A percentile compares a stretch with the other conserved stretches of the same genome.
Evolutionary conservation across 2,888 invertebrate species (phyloP).

Genomic region (Steromphala cineraria): DNA sequence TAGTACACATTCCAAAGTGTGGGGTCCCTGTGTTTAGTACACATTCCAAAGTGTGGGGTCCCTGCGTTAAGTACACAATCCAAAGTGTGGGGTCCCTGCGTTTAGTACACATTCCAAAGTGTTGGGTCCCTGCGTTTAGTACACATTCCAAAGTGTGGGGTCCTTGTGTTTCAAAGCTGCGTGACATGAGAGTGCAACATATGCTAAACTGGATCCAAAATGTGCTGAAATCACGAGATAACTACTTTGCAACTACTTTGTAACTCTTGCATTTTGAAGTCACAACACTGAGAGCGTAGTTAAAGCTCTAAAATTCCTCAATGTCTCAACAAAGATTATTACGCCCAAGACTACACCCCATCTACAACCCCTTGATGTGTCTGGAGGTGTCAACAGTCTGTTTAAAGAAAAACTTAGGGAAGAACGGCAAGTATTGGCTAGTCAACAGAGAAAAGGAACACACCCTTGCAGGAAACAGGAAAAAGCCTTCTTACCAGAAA

Average conservation of each 20-base stretch:
- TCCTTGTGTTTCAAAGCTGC: not conserved
- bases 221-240: not conserved
- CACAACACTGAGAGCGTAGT: not conserved
- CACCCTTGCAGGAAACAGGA: not conserved
- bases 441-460: not conserved
- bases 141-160: not conserved
- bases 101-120: too few relatives aligned
- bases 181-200: not conserved
- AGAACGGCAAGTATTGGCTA: not conserved
- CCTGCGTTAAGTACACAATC: too few relatives aligned
- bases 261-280: not conserved
- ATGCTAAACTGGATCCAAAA: not conserved
- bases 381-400: not conserved
- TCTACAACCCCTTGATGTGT: conserved; percentile 1
- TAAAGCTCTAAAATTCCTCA: not conserved
- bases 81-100: too few relatives aligned
- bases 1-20: too few relatives aligned
- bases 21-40: too few relatives aligned
- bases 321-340: not conserved
- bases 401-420: not conserved
- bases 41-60: too few relatives aligned
- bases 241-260: not conserved
- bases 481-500: not conserved
- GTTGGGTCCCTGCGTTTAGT: too few relatives aligned
- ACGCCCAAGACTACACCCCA: not conserved